Percentiles rank a stretch among this genome's conserved stretches.
These are phyloP conservation scores for Silurus glanis DNA, from an alignment of 2,113 vertebrate genomes.

Conservation along the genomic window DNA sequence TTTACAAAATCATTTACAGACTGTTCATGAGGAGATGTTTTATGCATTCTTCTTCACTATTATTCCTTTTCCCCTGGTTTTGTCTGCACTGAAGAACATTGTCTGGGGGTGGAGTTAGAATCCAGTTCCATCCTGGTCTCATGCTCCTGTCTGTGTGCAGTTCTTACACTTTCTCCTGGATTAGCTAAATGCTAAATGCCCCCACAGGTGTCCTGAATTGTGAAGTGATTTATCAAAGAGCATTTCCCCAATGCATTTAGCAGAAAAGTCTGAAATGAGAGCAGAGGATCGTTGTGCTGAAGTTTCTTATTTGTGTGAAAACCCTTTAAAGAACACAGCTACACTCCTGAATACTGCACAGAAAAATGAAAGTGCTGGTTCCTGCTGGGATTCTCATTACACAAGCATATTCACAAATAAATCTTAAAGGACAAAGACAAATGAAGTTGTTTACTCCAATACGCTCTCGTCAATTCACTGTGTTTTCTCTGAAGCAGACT, in stretches of 20 bases:
- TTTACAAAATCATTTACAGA: background rate
- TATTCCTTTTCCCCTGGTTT: background rate
- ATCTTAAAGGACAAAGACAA: conserved; percentile 59
- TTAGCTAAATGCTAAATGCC: no score
- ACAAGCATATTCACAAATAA: conserved; percentile 52
- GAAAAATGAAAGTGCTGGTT: conserved; percentile 58
- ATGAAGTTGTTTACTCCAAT: conserved; percentile 53
- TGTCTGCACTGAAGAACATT: background rate
- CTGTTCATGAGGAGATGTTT: no score
- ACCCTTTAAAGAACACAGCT: conserved; percentile 56
- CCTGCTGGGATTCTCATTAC: conserved; percentile 66
- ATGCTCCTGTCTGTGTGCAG: background rate
- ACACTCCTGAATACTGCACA: conserved; percentile 47
- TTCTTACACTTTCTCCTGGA: background rate
- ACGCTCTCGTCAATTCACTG: conserved; percentile 40
- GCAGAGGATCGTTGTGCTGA: conserved; percentile 54
- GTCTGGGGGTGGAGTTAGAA: background rate
- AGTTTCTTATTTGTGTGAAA: conserved; percentile 34
- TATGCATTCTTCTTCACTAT: no score
- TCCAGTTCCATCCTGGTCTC: background rate
- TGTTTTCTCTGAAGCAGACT: conserved; percentile 24
- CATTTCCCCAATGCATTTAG: background rate
- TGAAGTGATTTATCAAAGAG: background rate
- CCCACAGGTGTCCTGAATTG: background rate
- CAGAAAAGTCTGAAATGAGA: background rate